Base-by-base conservation (phyloP, 30 jellyfish, hydroid and myxozoan genomes). In the Pseudorhiza aurosa region DNA sequence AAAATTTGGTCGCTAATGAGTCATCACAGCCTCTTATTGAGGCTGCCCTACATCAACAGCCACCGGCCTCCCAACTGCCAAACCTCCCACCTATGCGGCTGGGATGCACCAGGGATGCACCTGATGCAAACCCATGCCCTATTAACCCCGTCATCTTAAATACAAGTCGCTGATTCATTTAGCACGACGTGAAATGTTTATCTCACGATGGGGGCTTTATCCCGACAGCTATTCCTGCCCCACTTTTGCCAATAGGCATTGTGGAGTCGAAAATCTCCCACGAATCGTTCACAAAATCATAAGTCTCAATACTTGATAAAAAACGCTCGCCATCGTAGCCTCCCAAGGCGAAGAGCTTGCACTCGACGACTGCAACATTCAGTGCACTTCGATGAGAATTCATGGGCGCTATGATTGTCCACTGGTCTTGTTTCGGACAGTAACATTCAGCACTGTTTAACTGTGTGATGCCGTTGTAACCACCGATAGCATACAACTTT, bases 181-280 rank as follows among this genome's bases (percentile, higher is more conserved):
- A n/a, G n/a, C 12, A 39, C 12, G 10, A 39, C 50, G 50, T 39
- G 50, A 39, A 7, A 39, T 7, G 12, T 19, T 1, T 19, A 17
- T 1, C 4, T 19, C 24, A 76, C 17, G 69, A 50, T 14, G 87
- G 83, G 22, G 98, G 98, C 68, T 70, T 76, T 3, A 72, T 77
- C 21, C 98, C 96, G 77, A 92, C 98, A 2, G 96, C 95, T 33
- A 92, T 96, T 26, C 96, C 98, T 15, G 98, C 95, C 57, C 97
- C 97, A 77, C 97, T 89, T 59, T 87, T 65, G 15, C 96, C 96
- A 36, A 80, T 65, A 9, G 94, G 90, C 93, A 89, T 50, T 0
- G 78, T 33, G 1, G 85, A 35, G 7, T 49, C 33, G 56, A 89
- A 46, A 24, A 76, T 43, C 60, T 70, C 62, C 97, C 97, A 89